Percentiles rank a stretch among this genome's conserved stretches.
These are phyloP conservation scores for Pantherophis guttatus DNA, from an alignment of 2,113 vertebrate species.

Conservation along the genomic window DNA sequence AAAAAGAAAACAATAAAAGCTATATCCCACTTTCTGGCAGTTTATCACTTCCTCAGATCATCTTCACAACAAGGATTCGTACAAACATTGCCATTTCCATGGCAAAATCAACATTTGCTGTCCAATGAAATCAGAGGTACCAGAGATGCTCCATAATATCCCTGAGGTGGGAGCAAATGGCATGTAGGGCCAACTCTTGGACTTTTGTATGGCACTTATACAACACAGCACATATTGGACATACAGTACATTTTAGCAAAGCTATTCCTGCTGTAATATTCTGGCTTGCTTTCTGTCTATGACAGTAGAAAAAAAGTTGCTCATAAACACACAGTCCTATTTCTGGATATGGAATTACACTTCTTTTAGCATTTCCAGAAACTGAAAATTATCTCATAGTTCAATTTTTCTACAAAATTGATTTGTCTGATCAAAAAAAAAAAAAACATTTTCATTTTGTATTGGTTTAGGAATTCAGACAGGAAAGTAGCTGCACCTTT, in stretches of 20 bases:
- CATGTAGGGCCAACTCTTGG: not conserved
- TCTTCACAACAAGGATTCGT: not conserved
- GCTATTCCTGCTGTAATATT: not conserved
- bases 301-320: not conserved
- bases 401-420: not conserved
- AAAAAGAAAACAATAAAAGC: not conserved
- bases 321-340: not conserved
- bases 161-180: conserved; percentile 1
- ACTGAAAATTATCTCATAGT: not conserved
- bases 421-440: not conserved
- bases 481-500: not conserved
- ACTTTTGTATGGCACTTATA: not conserved
- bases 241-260: not conserved
- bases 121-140: not conserved
- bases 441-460: not conserved
- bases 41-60: not conserved
- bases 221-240: not conserved
- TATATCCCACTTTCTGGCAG: not conserved
- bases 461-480: not conserved
- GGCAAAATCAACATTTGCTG: not conserved
- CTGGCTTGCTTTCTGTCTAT: not conserved
- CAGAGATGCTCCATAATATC: rapidly evolving
- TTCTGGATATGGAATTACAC: not conserved
- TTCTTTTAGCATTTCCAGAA: not conserved
- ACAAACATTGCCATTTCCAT: not conserved